phyloP scores from a whole-genome alignment of 2,113 vertebrate genomes.

The Meles meles region DNA sequence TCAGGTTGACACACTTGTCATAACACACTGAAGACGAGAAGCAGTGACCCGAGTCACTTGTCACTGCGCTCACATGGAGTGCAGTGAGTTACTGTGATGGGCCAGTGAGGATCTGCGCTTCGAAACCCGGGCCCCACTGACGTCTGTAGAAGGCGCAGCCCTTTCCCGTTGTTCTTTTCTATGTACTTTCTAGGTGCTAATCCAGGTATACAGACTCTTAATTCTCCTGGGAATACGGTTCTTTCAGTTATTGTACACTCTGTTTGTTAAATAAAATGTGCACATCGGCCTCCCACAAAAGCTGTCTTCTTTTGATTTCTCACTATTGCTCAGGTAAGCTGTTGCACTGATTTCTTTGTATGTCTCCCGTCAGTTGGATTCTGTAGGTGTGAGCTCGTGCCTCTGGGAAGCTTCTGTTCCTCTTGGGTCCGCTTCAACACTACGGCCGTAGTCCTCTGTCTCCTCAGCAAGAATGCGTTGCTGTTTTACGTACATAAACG shows the following conservation, averaged over 20 bases:
- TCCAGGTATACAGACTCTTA: slow-evolving; percentile 40
- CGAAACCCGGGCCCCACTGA: background rate
- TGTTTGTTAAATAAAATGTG: slow-evolving; percentile 75
- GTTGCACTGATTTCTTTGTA: background rate
- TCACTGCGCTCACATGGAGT: background rate
- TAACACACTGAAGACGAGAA: background rate
- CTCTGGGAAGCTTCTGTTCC: background rate
- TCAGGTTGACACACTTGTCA: background rate
- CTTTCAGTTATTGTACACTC: slow-evolving; percentile 48
- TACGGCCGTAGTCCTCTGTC: background rate
- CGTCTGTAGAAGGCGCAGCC: background rate
- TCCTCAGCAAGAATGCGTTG: background rate
- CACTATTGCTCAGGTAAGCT: background rate
- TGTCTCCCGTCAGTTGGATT: background rate
- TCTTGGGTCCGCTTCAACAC: background rate
- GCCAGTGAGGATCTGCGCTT: background rate
- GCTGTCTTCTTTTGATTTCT: slow-evolving; percentile 42
- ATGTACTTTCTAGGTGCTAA: slow-evolving; percentile 74
- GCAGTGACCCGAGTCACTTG: background rate
- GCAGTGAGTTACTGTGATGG: background rate
- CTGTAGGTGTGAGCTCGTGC: background rate
- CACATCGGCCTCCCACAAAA: slow-evolving; percentile 10
- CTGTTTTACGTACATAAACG: background rate
- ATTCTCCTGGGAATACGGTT: slow-evolving; percentile 40
- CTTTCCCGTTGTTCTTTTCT: slow-evolving; percentile 21